Conservation (phyloP, 2,888 invertebrate genomes). For the Lasius platythorax region DNA sequence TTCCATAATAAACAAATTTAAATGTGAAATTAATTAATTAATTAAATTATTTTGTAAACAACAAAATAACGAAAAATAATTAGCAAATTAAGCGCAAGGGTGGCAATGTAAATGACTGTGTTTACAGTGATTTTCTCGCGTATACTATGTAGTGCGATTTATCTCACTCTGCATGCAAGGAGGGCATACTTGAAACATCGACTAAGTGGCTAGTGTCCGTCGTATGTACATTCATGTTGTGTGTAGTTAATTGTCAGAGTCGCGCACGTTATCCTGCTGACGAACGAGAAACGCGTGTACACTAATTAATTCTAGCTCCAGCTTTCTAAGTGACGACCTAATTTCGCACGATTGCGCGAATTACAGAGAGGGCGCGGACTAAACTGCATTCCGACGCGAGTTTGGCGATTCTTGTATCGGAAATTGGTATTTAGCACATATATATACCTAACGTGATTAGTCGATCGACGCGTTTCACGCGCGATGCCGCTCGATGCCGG, state of each 20-base stretch:
- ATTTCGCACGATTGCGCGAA: constrained; percentile 44
- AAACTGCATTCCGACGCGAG: constrained; percentile 31
- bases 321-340: constrained; percentile 48
- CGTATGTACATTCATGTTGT: background rate
- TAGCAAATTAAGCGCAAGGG: background rate
- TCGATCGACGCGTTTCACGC: constrained; percentile 37
- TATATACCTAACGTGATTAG: constrained; percentile 56
- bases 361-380: background rate
- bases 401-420: constrained; percentile 30
- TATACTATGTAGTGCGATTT: background rate
- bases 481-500: constrained; percentile 13
- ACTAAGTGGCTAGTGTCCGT: background rate
- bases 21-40: background rate
- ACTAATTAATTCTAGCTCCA: constrained; percentile 52
- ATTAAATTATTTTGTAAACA: background rate
- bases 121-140: background rate
- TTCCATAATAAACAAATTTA: background rate
- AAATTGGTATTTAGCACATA: constrained; percentile 56
- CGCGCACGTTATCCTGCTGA: constrained; percentile 31
- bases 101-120: background rate
- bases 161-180: background rate
- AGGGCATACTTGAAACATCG: constrained; percentile 7
- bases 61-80: background rate
- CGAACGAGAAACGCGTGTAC: constrained; percentile 32
- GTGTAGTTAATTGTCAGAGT: constrained; percentile 44